phyloP scores from a whole-genome alignment of 2,888 invertebrate species.

The Odontothrips loti region DNA sequence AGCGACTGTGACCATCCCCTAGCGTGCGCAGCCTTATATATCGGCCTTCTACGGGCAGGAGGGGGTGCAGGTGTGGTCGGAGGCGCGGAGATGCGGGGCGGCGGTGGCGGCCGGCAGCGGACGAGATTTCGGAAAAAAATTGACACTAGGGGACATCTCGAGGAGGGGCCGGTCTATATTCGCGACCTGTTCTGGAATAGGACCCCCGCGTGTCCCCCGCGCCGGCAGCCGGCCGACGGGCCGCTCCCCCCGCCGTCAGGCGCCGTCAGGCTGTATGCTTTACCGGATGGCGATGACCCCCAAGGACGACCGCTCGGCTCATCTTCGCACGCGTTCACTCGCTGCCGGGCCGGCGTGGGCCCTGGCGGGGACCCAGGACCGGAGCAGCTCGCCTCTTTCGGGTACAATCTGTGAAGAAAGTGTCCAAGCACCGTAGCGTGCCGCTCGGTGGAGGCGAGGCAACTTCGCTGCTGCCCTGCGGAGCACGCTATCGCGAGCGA shows the following conservation, averaged over 20 bases:
- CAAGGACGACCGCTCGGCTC: slow-evolving; percentile 4
- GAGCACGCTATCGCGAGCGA: too few relatives aligned
- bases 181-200: slow-evolving; percentile 3
- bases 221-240: neutral
- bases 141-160: neutral
- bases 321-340: neutral
- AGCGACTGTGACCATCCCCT: slow-evolving; percentile 21
- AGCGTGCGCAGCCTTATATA: neutral
- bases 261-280: neutral
- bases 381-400: too few relatives aligned
- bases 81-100: neutral
- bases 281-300: neutral
- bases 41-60: neutral
- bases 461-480: too few relatives aligned
- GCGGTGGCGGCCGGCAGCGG: neutral
- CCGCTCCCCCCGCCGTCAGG: neutral
- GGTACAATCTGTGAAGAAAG: too few relatives aligned
- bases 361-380: too few relatives aligned
- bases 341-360: neutral
- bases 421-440: too few relatives aligned
- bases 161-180: slow-evolving; percentile 1
- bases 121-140: slow-evolving; percentile 11
- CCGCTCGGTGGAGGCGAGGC: too few relatives aligned
- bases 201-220: neutral
- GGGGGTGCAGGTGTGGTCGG: neutral